Evolutionary conservation across 2,888 invertebrate genomes (phyloP), one percentile per base, ranked within the genome.

Genomic region (Oscheius sp.): DNA sequence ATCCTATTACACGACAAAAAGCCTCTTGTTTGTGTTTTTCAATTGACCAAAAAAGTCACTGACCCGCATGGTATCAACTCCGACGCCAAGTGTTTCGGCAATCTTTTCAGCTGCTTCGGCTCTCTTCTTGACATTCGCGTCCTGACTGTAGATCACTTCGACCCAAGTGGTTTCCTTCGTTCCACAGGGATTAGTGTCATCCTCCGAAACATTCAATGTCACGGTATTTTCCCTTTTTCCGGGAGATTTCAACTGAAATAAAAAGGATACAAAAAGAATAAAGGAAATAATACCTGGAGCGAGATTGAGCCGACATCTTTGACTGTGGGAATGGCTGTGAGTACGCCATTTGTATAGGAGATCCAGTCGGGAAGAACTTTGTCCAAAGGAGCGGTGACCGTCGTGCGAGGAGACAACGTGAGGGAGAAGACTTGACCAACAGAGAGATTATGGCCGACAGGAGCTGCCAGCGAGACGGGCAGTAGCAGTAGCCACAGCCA

Each of bases 301-400:
- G 92, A 92, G 87, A 93, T 91, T 63, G 92, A 90, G 66, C 93
- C 94, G 13, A 92, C 88, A 88, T 94, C 85, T 35, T 81, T 61
- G 46, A 86, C 84, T 3, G 85, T 80, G 61, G 81, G 85, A 52
- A 80, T 77, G 61, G 74, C 83, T 66, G 69, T 66, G n/a, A 82
- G 74, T 1, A 66, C 74, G 49, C 46, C 46, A 23, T 78, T 72
- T 25, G 59, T 63, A 58, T 77, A 59, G 53, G 72, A 63, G 41
- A 90, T 76, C 89, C 89, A 90, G 2, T 76, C 68, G 13, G 89
- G 89, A 7, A 89, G 84, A 77, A 72, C 23, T 1, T 63, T 64
- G 9, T 69, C 78, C 49, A 76, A 59, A 13, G 66, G 53, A 25
- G 66, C 69, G 12, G 75, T 59, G 7, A 64, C 72, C 6, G 53